Conservation (phyloP, 2,797 vertebrate genomes). For the Anomalospiza imberbis region DNA sequence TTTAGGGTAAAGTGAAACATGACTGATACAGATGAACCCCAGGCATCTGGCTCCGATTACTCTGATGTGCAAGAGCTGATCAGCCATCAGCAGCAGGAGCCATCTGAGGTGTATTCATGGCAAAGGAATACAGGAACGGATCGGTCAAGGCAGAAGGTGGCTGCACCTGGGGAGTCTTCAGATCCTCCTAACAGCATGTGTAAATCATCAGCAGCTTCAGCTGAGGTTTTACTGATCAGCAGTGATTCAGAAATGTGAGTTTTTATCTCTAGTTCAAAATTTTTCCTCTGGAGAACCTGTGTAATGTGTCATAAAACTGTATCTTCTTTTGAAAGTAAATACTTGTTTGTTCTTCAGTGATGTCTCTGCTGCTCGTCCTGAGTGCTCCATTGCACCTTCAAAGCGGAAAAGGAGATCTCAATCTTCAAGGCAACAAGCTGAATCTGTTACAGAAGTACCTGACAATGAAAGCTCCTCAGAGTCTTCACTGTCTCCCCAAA, state of each 20-base stretch:
- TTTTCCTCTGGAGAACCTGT: neutral
- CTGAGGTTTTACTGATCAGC: neutral
- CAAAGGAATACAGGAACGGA: neutral
- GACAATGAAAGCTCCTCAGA: slow-evolving; percentile 39
- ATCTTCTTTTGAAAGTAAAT: neutral
- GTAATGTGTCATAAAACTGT: neutral
- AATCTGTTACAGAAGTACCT: neutral
- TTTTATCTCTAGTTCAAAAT: neutral
- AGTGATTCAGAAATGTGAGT: slow-evolving; percentile 49
- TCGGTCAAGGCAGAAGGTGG: neutral
- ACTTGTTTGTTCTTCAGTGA: neutral
- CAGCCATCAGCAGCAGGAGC: neutral
- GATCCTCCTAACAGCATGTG: neutral
- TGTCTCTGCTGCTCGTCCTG: neutral
- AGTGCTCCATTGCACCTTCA: neutral
- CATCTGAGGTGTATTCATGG: neutral
- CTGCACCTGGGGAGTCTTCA: neutral
- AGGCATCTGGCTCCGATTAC: neutral
- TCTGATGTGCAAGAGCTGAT: neutral
- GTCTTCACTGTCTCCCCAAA: slow-evolving; percentile 21
- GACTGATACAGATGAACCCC: neutral
- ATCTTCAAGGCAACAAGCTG: neutral
- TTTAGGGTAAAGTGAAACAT: neutral
- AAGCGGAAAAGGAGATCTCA: neutral
- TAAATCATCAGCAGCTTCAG: neutral